Evolutionary conservation across 2,888 invertebrate species (phyloP).

Genomic region (Eulithis testata): DNA sequence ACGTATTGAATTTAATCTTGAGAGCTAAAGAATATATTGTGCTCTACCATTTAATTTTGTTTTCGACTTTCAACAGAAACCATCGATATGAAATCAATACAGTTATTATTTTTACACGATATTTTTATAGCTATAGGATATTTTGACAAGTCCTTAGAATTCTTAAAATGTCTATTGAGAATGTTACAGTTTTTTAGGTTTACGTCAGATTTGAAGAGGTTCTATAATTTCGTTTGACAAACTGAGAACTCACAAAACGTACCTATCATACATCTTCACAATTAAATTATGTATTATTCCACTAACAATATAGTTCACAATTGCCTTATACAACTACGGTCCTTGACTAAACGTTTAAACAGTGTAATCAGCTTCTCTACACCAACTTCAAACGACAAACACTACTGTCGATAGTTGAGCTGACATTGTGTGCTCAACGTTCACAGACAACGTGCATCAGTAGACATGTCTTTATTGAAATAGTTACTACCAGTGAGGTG

Average conservation of each 20-base stretch:
- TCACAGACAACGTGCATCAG: conserved; percentile 12
- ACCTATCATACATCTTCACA: not conserved
- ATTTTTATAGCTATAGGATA: too few species aligned
- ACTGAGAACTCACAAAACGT: too few species aligned
- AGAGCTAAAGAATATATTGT: too few species aligned
- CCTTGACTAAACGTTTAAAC: conserved; percentile 18
- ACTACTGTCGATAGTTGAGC: conserved; percentile 16
- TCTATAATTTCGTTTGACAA: too few species aligned
- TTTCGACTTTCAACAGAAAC: conserved; percentile 4
- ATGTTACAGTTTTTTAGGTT: too few species aligned
- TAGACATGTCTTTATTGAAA: conserved; percentile 19
- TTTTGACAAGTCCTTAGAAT: too few species aligned
- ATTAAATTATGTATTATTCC: conserved; percentile 2
- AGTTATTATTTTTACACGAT: too few species aligned
- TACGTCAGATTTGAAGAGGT: too few species aligned
- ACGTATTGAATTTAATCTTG: not conserved
- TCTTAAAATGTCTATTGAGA: too few species aligned
- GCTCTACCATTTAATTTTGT: not conserved
- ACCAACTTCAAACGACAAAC: conserved; percentile 26
- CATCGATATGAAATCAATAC: not conserved
- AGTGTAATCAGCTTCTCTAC: conserved; percentile 25
- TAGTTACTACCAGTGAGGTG: not conserved
- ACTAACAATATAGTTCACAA: not conserved
- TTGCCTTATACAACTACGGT: conserved; percentile 7
- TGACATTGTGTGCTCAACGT: conserved; percentile 25